phyloP scores from a whole-genome alignment of 2,113 vertebrate species.

The Ciconia boyciana region DNA sequence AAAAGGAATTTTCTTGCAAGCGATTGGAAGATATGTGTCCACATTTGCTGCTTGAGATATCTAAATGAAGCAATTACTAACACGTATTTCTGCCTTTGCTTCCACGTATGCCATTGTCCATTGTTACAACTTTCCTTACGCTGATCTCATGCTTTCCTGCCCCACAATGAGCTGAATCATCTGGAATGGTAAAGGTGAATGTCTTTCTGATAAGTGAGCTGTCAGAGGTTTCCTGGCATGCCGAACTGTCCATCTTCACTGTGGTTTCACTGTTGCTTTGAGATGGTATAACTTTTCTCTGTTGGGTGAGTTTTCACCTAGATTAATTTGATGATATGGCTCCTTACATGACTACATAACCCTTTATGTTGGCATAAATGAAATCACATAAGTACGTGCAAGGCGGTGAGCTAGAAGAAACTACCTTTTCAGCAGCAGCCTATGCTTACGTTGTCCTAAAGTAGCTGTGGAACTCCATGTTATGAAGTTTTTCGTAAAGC shows the following conservation, averaged over 20 bases:
- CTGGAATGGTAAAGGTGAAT: neutral
- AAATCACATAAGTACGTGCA: rapidly evolving
- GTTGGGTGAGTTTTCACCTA: neutral
- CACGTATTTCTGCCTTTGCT: neutral
- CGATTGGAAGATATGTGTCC: neutral
- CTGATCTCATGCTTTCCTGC: neutral
- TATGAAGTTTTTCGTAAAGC: neutral
- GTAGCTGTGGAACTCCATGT: neutral
- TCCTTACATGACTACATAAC: neutral
- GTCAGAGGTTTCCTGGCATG: neutral
- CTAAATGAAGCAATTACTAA: neutral
- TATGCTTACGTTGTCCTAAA: neutral
- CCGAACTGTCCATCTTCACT: neutral
- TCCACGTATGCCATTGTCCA: neutral
- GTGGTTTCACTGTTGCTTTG: neutral
- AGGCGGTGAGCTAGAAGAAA: neutral
- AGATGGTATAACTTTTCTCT: neutral
- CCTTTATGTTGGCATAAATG: neutral
- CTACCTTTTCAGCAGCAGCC: neutral
- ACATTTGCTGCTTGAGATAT: neutral
- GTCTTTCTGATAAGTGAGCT: neutral
- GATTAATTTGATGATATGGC: neutral
- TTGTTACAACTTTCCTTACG: neutral
- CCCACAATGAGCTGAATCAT: neutral
- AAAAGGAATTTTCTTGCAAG: neutral